A percentile compares a stretch with the other conserved stretches of the same genome.
These are phyloP conservation scores for human DNA, from an alignment of 2,113 vertebrate species.

Conservation along the genomic window GRCh38 chr7:81619501-81620000, in stretches of 20 bases:
- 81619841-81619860: not conserved
- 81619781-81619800: not conserved
- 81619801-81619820: not conserved
- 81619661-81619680: not conserved
- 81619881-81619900: not conserved
- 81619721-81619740: not conserved
- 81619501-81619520: not conserved
- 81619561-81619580: not conserved
- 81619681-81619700: not conserved
- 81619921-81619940: not conserved
- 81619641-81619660: slow-evolving; percentile 13
- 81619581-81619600: not conserved
- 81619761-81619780: not conserved
- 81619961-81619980: not conserved
- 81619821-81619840: not conserved
- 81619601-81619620: not conserved
- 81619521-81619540: not conserved
- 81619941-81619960: not conserved
- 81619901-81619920: not conserved
- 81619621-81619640: not conserved
- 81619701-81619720: not conserved
- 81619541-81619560: not conserved
- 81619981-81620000: not conserved
- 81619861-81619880: not conserved
- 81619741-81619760: not conserved